phyloP scores from a whole-genome alignment of 1,140 invertebrate genomes.

The Hirudo medicinalis region DNA sequence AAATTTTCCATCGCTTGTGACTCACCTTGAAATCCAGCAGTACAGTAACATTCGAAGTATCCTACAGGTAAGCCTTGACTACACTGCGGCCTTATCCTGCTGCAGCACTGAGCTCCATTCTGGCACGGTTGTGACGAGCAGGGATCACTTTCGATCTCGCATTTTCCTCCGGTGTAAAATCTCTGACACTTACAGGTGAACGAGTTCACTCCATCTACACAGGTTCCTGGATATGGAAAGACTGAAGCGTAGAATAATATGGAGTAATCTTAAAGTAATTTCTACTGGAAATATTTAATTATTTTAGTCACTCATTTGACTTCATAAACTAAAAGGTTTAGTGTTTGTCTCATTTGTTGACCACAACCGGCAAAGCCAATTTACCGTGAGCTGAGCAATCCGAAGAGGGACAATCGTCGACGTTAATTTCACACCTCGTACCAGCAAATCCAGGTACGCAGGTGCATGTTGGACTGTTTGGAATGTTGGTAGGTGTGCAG shows the following conservation, averaged over 20 bases:
- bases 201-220: slow-evolving; percentile 26
- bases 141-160: slow-evolving; percentile 24
- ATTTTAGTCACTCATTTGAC: not conserved
- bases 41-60: slow-evolving; percentile 24
- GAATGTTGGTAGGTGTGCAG: not conserved
- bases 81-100: slow-evolving; percentile 23
- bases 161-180: slow-evolving; percentile 29
- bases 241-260: too few relatives aligned
- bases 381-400: slow-evolving; percentile 4
- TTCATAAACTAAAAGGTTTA: too few relatives aligned
- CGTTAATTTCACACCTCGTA: slow-evolving; percentile 26
- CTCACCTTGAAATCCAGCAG: slow-evolving; percentile 13
- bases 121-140: slow-evolving; percentile 22
- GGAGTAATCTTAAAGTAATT: too few relatives aligned
- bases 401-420: slow-evolving; percentile 30
- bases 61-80: slow-evolving; percentile 11
- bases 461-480: slow-evolving; percentile 18
- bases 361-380: not conserved
- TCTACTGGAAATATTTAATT: not conserved
- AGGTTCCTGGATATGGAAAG: slow-evolving; percentile 14
- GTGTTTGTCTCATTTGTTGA: too few relatives aligned
- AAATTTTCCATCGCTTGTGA: not conserved
- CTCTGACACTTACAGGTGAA: slow-evolving; percentile 23
- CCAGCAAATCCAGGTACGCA: slow-evolving; percentile 42
- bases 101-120: slow-evolving; percentile 27